phyloP scores from a whole-genome alignment of 2,888 invertebrate genomes.

The Galeopsomyia nigrocyanea region DNA sequence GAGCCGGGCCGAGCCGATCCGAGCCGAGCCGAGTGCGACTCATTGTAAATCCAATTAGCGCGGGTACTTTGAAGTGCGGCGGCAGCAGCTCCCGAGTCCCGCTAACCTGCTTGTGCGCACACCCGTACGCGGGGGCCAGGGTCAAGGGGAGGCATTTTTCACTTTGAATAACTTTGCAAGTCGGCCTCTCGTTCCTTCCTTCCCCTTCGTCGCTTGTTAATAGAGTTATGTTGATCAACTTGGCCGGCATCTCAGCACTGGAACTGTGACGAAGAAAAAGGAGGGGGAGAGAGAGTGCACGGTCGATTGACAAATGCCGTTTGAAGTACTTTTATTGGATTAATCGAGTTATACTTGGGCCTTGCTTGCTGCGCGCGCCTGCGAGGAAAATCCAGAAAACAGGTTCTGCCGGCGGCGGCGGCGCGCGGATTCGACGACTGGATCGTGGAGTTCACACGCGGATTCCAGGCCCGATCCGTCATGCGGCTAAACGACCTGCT shows the following conservation, averaged over 20 bases:
- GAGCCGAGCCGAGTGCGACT: slow-evolving; percentile 50
- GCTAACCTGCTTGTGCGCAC: slow-evolving; percentile 41
- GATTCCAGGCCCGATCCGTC: slow-evolving; percentile 46
- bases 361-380: no score
- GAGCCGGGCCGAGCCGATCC: slow-evolving; percentile 6
- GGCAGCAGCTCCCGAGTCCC: slow-evolving; percentile 41
- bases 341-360: slow-evolving; percentile 32
- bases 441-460: slow-evolving; percentile 45
- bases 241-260: no score
- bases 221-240: no score
- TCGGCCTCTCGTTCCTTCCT: slow-evolving; percentile 6
- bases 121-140: slow-evolving; percentile 13
- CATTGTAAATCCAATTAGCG: slow-evolving; percentile 64
- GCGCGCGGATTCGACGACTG: slow-evolving; percentile 30
- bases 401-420: slow-evolving; percentile 29
- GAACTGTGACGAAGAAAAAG: no score
- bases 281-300: background rate
- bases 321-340: slow-evolving; percentile 38
- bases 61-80: slow-evolving; percentile 60
- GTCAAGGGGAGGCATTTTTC: slow-evolving; percentile 51
- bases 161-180: slow-evolving; percentile 46
- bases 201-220: background rate
- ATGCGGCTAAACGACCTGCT: slow-evolving; percentile 40
- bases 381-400: slow-evolving; percentile 49
- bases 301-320: slow-evolving; percentile 35